phyloP scores from a whole-genome alignment of 2,797 vertebrate genomes.

The Setipinna tenuifilis region DNA sequence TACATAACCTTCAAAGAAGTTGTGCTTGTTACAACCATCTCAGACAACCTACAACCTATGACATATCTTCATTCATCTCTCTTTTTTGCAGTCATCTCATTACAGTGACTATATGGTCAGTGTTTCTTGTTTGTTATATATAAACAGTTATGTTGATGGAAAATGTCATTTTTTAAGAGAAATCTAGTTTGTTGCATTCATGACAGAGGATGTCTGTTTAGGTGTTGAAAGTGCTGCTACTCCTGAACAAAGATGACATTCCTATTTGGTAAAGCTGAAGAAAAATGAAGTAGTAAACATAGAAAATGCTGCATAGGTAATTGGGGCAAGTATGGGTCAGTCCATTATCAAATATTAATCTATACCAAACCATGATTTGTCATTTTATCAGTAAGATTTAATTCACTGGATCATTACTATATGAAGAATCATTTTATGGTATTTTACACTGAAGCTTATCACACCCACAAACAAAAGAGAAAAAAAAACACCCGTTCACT shows the following conservation, averaged over 20 bases:
- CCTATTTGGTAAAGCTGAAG: neutral
- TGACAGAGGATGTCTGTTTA: neutral
- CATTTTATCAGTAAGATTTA: neutral
- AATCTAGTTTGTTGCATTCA: neutral
- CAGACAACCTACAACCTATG: neutral
- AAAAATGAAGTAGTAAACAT: neutral
- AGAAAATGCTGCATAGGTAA: neutral
- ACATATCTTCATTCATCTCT: neutral
- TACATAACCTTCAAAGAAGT: neutral
- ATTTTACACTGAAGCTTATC: neutral
- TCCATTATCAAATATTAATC: neutral
- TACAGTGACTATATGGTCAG: neutral
- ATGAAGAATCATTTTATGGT: neutral
- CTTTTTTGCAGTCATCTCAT: neutral
- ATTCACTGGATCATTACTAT: neutral
- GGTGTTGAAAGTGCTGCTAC: neutral
- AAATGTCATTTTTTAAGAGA: neutral
- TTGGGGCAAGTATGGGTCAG: neutral
- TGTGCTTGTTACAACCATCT: neutral
- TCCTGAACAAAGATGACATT: constrained; percentile 16
- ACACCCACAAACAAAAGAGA: neutral
- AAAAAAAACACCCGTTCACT: neutral
- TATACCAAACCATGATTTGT: neutral
- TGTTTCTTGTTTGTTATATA: neutral
- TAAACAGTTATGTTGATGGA: neutral